Evolutionary conservation across 2,113 vertebrate species (phyloP).

Genomic region (Embiotoca jacksoni): DNA sequence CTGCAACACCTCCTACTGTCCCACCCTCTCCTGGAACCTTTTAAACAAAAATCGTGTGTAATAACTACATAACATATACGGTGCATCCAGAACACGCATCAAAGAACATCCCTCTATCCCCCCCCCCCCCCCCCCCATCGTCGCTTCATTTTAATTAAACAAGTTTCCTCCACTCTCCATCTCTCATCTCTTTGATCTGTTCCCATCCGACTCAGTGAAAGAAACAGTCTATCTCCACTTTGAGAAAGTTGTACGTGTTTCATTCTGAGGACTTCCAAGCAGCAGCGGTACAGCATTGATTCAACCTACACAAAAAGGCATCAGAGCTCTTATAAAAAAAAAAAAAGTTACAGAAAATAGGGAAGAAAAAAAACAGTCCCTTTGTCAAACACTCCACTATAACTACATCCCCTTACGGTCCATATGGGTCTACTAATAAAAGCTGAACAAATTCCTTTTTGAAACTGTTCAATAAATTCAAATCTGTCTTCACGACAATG

Average conservation of each 20-base stretch:
- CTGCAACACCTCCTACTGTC: slow-evolving; percentile 65
- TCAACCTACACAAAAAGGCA: slow-evolving; percentile 40
- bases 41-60: slow-evolving; percentile 74
- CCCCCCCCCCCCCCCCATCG: slow-evolving; percentile 44
- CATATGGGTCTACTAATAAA: slow-evolving; percentile 48
- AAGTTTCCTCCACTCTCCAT: slow-evolving; percentile 74
- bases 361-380: slow-evolving; percentile 11
- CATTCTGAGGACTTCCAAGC: slow-evolving; percentile 51
- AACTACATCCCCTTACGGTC: slow-evolving; percentile 37
- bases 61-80: slow-evolving; percentile 71
- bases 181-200: slow-evolving; percentile 82
- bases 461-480: slow-evolving; percentile 76
- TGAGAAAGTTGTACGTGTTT: slow-evolving; percentile 71
- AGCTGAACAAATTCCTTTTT: slow-evolving; percentile 64
- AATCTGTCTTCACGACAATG: slow-evolving; percentile 73
- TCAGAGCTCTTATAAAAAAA: slow-evolving; percentile 19
- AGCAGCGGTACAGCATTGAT: slow-evolving; percentile 7
- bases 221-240: slow-evolving; percentile 63
- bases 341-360: slow-evolving; percentile 29
- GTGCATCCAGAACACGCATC: slow-evolving; percentile 75
- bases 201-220: slow-evolving; percentile 55
- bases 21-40: slow-evolving; percentile 66
- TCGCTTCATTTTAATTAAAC: slow-evolving; percentile 82
- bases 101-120: slow-evolving; percentile 76
- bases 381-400: slow-evolving; percentile 40